Conservation (phyloP, 2,888 invertebrate genomes). For the Drosophila austrosaltans region DNA sequence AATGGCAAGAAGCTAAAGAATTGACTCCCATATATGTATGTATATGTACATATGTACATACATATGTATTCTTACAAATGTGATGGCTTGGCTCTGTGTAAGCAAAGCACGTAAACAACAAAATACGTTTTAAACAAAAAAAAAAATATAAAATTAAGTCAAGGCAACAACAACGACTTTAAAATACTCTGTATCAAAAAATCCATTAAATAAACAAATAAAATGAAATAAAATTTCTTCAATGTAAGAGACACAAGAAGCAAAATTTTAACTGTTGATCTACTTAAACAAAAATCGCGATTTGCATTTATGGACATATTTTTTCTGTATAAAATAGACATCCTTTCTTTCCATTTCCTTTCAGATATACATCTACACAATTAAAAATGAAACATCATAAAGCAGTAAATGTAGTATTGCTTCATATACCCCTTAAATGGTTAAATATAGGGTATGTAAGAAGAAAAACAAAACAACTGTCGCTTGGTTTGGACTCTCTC, state of each 20-base stretch:
- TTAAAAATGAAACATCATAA: too few species aligned
- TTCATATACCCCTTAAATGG: neutral
- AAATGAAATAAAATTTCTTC: neutral
- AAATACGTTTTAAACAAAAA: slow-evolving; percentile 18
- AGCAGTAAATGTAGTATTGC: too few species aligned
- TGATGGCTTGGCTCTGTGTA: slow-evolving; percentile 4
- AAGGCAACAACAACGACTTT: slow-evolving; percentile 1
- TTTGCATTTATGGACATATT: too few species aligned
- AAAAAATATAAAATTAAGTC: neutral
- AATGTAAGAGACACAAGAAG: too few species aligned
- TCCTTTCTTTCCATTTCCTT: too few species aligned
- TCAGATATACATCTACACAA: too few species aligned
- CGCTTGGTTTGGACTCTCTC: neutral
- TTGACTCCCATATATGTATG: slow-evolving; percentile 10
- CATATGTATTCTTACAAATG: neutral
- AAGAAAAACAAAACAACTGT: slow-evolving; percentile 12
- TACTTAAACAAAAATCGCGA: too few species aligned
- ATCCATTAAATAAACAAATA: neutral
- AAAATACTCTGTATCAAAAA: neutral
- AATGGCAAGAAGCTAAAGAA: slow-evolving; percentile 5
- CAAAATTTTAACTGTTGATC: neutral
- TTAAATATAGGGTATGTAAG: neutral
- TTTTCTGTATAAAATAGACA: too few species aligned
- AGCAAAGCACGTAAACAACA: slow-evolving; percentile 32
- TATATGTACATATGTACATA: neutral